phyloP scores from a whole-genome alignment of 2,888 invertebrate species.

The Resseliella maxima region DNA sequence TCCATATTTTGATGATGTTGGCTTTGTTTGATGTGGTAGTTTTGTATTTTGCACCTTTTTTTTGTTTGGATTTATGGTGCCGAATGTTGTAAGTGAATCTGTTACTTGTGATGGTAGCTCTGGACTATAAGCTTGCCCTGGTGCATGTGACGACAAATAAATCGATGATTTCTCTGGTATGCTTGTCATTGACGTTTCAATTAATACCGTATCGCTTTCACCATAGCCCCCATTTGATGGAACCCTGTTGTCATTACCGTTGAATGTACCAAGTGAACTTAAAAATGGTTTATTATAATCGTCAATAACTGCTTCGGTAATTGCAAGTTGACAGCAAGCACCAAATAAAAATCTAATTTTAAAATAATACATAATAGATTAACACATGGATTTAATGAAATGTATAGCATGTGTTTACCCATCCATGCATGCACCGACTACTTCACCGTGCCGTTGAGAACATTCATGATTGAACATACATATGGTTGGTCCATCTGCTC shows the following conservation, averaged over 20 bases:
- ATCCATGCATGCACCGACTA: conserved; percentile 92
- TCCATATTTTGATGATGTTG: conserved; percentile 65
- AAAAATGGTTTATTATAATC: conserved; percentile 62
- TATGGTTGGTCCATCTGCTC: conserved; percentile 76
- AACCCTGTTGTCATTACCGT: neutral
- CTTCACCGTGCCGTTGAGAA: conserved; percentile 79
- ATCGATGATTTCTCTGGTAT: conserved; percentile 56
- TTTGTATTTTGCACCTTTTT: conserved; percentile 68
- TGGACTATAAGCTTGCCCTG: conserved; percentile 24
- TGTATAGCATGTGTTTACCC: conserved; percentile 69
- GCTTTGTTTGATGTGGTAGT: conserved; percentile 72
- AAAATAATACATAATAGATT: no score
- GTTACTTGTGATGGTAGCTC: conserved; percentile 56
- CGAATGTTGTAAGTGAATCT: conserved; percentile 32
- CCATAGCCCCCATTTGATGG: neutral
- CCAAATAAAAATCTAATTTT: conserved; percentile 89
- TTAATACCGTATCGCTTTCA: conserved; percentile 6
- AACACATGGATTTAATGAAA: no score
- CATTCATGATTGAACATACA: conserved; percentile 97
- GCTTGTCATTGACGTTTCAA: conserved; percentile 37
- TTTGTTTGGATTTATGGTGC: conserved; percentile 33
- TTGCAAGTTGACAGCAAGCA: conserved; percentile 83
- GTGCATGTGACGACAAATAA: conserved; percentile 54
- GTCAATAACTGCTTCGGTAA: conserved; percentile 65
- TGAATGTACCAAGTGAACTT: neutral